These are phyloP conservation scores for Harpagifer antarcticus DNA, from an alignment of 2,797 vertebrate genomes.

Conservation along the genomic window DNA sequence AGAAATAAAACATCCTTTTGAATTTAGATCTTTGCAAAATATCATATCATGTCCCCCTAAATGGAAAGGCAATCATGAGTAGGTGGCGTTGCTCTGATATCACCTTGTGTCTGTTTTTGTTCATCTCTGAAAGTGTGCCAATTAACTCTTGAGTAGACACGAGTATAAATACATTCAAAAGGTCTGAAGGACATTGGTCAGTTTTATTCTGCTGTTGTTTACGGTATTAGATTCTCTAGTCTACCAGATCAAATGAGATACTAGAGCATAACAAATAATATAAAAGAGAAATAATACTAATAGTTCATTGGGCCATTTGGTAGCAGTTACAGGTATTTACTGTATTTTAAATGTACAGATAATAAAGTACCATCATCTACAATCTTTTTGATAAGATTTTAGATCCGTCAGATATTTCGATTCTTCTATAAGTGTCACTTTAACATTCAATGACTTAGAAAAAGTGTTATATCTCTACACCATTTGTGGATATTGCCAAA, in stretches of 20 bases:
- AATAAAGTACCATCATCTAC: background rate
- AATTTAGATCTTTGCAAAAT: background rate
- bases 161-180: conserved; percentile 21
- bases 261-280: background rate
- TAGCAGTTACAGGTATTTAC: background rate
- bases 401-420: background rate
- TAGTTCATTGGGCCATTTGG: background rate
- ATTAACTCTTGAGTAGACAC: conserved; percentile 15
- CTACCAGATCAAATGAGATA: conserved; percentile 6
- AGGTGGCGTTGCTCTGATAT: background rate
- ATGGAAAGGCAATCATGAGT: background rate
- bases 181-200: conserved; percentile 3
- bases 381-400: background rate
- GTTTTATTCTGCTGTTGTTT: conserved; percentile 12
- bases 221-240: conserved; percentile 16
- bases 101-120: conserved; percentile 20
- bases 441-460: background rate
- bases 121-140: conserved; percentile 25
- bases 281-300: background rate
- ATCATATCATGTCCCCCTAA: background rate
- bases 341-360: background rate
- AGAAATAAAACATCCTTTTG: background rate
- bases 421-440: background rate
- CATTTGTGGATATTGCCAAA: background rate
- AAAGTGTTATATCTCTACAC: background rate